Percentiles rank a stretch among this genome's conserved stretches.
These are phyloP conservation scores for Epinephelus awoara DNA, from an alignment of 2,797 vertebrate genomes.

Conservation along the genomic window DNA sequence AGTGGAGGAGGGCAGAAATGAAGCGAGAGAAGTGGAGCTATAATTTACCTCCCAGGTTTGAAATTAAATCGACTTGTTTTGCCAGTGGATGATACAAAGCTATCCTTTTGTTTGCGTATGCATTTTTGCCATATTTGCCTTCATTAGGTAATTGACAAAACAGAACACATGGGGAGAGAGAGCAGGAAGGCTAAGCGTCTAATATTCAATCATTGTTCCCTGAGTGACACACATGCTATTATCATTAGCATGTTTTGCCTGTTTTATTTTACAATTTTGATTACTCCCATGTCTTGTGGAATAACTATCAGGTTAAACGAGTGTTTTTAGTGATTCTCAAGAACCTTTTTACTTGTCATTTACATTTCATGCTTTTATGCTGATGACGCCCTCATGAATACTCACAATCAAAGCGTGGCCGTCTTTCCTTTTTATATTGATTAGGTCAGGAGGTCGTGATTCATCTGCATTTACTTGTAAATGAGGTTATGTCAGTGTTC, in stretches of 20 bases:
- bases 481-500: not conserved
- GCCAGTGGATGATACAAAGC: not conserved
- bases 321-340: conserved; percentile 1
- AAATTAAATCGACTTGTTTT: conserved; percentile 7
- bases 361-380: conserved; percentile 17
- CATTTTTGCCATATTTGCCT: not conserved
- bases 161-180: not conserved
- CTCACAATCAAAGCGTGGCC: not conserved
- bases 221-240: not conserved
- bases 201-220: not conserved
- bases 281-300: not conserved
- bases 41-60: conserved; percentile 1
- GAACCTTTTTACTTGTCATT: conserved; percentile 4
- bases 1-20: not conserved
- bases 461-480: conserved; percentile 5
- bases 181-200: not conserved
- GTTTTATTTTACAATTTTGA: conserved; percentile 1
- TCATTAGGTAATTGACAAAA: conserved; percentile 13
- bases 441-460: not conserved
- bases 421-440: conserved; percentile 2
- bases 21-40: not conserved
- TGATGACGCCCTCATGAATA: conserved; percentile 16
- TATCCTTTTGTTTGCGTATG: not conserved
- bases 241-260: not conserved
- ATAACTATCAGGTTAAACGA: not conserved